phyloP scores from a whole-genome alignment of 2,797 vertebrate species.

The Chrysocyon brachyurus region DNA sequence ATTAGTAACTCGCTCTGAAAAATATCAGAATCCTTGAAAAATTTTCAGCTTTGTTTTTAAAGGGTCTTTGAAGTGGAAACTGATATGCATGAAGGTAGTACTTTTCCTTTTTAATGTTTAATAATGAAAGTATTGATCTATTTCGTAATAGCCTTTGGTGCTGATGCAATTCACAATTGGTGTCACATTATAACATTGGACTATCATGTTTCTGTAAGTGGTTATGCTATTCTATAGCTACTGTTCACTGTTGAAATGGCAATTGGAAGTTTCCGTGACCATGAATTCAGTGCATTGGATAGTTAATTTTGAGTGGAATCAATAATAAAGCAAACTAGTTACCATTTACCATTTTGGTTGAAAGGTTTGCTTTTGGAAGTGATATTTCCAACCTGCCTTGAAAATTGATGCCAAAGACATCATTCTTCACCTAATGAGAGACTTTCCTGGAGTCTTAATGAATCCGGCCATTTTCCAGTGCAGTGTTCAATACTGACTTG shows the following conservation, averaged over 20 bases:
- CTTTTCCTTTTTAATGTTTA: conserved; percentile 6
- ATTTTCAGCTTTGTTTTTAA: neutral
- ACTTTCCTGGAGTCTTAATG: conserved; percentile 73
- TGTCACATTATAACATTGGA: neutral
- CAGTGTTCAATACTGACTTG: conserved; percentile 75
- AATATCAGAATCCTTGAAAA: neutral
- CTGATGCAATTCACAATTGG: neutral
- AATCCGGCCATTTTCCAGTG: conserved; percentile 66
- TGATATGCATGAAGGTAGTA: neutral
- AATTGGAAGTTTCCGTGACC: neutral
- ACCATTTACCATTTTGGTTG: conserved; percentile 61
- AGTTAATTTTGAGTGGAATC: conserved; percentile 57
- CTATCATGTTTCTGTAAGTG: neutral
- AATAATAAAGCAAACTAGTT: conserved; percentile 45
- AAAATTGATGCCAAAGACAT: conserved; percentile 71
- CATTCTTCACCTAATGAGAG: conserved; percentile 73
- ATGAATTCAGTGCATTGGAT: neutral
- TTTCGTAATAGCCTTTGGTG: conserved; percentile 25
- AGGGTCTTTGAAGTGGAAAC: neutral
- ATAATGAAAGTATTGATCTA: neutral
- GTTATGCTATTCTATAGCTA: neutral
- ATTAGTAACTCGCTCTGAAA: neutral
- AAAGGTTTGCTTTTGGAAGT: conserved; percentile 68
- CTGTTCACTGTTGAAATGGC: conserved; percentile 55
- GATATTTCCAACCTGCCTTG: conserved; percentile 70